phyloP scores from a whole-genome alignment of 1,140 invertebrate genomes.

The Drosophila mojavensis region DNA sequence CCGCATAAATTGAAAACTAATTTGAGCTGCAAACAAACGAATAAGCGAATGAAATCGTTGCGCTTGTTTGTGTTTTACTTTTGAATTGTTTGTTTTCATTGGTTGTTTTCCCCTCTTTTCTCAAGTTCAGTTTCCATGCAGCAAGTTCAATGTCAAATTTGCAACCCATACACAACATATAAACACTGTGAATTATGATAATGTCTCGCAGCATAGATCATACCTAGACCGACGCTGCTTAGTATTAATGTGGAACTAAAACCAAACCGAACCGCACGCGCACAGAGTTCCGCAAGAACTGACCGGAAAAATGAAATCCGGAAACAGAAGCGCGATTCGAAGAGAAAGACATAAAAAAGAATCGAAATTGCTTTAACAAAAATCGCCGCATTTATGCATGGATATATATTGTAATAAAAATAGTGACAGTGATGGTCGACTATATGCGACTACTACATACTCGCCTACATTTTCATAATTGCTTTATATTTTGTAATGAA shows the following conservation, averaged over 20 bases:
- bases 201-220: conserved; percentile 6
- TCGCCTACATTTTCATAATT: background rate
- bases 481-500: too few relatives aligned
- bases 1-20: conserved; percentile 68
- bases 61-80: conserved; percentile 45
- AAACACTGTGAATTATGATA: conserved; percentile 10
- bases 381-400: conserved; percentile 50
- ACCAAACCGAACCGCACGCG: conserved; percentile 51
- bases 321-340: conserved; percentile 26
- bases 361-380: conserved; percentile 65
- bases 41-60: conserved; percentile 37
- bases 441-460: too few relatives aligned
- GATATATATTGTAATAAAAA: conserved; percentile 65
- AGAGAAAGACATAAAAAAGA: conserved; percentile 21
- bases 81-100: conserved; percentile 22
- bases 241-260: background rate
- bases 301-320: conserved; percentile 36
- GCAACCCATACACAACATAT: conserved; percentile 3
- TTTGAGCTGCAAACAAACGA: conserved; percentile 66
- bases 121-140: conserved; percentile 37
- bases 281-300: conserved; percentile 46
- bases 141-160: conserved; percentile 72
- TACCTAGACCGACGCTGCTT: conserved; percentile 5
- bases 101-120: conserved; percentile 23
- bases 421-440: background rate